Base-by-base conservation (phyloP, 2,888 invertebrate genomes). In the Agrochola lychnidis region DNA sequence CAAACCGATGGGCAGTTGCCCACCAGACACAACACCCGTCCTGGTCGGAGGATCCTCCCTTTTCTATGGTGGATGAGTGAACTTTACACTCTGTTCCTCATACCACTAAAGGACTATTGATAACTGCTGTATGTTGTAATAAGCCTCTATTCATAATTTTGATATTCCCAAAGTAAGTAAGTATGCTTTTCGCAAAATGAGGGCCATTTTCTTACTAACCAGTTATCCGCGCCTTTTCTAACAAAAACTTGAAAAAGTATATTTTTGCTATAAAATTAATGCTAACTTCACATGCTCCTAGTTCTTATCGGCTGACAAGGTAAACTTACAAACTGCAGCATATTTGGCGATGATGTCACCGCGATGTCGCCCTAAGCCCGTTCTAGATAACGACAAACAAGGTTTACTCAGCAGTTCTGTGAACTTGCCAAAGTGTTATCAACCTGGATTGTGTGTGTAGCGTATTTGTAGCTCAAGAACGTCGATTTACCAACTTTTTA, bases 331-430 rank as follows among this genome's bases (percentile, higher is more conserved):
- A 82, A 82, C 30, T 72, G 57, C 79, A 74, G 62, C 53, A 63
- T 63, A 80, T 83, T 76, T 71, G 80, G 69, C 71, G 76, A 48
- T 83, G 80, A 83, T 71, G 56, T 82, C 81, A 81, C 2, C 30
- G 25, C 71, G 19, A 12, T 73, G 73, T 82, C 76, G 66, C 67
- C 64, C 63, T 76, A 83, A 83, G 76, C 56, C 76, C 14, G 45
- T 62, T 83, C 69, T 76, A 79, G 84, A 83, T 83, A 83, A 73
- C 63, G 42, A n/a, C 79, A 66, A 75, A n/a, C 79, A 66, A 75
- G 75, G 75, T 75, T 62, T 79, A 51, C 71, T 36, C 12, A 67
- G 56, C 57, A 56, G 45, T 68, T 74, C 71, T 71, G 74, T 69
- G 57, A 72, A 81, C 25, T 64, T 76, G 76, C 9, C 42, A 51